A percentile compares a stretch with the other conserved stretches of the same genome.
phyloP scores from a whole-genome alignment of 2,888 invertebrate genomes.

The Drosophila pseudotakahashii region DNA sequence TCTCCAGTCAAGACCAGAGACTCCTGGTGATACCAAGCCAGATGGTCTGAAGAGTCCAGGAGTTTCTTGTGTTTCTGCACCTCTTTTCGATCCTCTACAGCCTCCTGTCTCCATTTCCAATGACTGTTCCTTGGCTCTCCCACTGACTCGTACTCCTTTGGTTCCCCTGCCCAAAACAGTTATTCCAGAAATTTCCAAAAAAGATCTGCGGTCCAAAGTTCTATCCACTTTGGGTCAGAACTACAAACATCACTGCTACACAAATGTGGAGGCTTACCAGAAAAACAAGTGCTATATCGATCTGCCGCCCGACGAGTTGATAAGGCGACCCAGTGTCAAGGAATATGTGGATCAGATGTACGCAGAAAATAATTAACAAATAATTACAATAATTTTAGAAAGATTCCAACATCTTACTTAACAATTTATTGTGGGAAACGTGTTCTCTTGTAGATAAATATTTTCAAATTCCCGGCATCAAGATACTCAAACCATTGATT shows the following conservation, averaged over 20 bases:
- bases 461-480: too few species aligned
- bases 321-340: not conserved
- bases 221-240: constrained; percentile 4
- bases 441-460: too few species aligned
- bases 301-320: not conserved
- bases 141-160: not conserved
- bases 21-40: not conserved
- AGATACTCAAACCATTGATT: not conserved
- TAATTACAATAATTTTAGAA: too few species aligned
- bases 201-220: not conserved
- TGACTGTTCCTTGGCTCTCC: not conserved
- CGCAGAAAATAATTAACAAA: not conserved
- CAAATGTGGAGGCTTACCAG: constrained; percentile 12
- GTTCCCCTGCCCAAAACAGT: not conserved
- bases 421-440: too few species aligned
- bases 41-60: too few species aligned
- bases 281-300: constrained; percentile 2
- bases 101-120: not conserved
- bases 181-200: too few species aligned
- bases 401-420: too few species aligned
- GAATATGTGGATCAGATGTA: constrained; percentile 5
- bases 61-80: not conserved
- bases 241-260: constrained; percentile 18
- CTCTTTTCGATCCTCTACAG: not conserved
- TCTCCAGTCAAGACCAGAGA: not conserved